Conservation (phyloP, 2,797 vertebrate genomes). For the Sebastes jordani region DNA sequence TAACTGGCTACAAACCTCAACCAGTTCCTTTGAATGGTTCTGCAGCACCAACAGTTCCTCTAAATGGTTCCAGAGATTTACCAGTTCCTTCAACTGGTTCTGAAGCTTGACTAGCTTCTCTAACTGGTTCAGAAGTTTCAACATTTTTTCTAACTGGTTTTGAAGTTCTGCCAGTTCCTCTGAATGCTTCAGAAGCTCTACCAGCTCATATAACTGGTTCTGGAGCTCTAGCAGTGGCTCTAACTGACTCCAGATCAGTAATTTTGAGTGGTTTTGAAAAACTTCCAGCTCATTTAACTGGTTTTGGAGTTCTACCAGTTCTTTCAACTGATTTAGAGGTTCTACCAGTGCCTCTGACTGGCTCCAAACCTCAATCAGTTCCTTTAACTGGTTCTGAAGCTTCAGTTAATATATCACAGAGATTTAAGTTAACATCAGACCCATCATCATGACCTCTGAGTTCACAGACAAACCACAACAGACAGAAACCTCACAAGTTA, state of each 20-base stretch:
- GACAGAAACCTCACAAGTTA: neutral
- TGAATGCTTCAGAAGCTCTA: neutral
- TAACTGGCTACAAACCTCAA: too few relatives aligned
- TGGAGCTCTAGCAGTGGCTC: neutral
- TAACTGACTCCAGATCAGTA: neutral
- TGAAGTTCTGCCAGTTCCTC: neutral
- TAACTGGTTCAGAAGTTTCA: neutral
- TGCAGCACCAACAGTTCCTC: too few relatives aligned
- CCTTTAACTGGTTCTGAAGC: neutral
- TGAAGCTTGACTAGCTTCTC: accelerated
- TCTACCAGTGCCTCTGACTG: neutral
- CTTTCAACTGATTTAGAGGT: neutral
- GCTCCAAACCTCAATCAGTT: too few relatives aligned
- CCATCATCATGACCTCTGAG: neutral
- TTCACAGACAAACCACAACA: neutral
- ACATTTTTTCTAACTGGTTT: neutral
- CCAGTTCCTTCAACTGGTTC: neutral
- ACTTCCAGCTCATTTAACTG: neutral
- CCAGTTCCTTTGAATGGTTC: neutral
- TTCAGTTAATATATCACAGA: neutral
- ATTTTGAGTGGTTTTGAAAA: neutral
- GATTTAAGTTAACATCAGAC: neutral
- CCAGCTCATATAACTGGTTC: neutral
- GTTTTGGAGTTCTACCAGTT: neutral
- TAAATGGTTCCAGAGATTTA: too few relatives aligned